Percentiles rank a stretch among this genome's conserved stretches.
Conservation (phyloP, 2,888 invertebrate genomes). For the Encarsia formosa region DNA sequence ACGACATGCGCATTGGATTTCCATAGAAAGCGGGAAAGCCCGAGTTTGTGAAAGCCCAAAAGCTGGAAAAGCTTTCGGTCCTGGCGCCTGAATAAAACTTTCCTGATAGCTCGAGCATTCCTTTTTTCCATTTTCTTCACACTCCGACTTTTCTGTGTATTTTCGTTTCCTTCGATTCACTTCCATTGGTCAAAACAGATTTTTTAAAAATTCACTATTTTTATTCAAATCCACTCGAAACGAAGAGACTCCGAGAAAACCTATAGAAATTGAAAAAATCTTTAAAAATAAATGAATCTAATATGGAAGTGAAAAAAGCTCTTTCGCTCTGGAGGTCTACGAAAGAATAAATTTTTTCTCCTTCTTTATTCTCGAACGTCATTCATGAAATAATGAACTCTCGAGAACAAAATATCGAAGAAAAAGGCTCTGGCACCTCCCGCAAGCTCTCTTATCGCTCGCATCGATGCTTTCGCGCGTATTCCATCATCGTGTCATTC, state of each 20-base stretch:
- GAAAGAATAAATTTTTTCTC: conserved; percentile 4
- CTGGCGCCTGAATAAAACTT: conserved; percentile 42
- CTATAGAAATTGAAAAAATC: too few species aligned
- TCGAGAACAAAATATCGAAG: conserved; percentile 24
- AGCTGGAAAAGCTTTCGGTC: conserved; percentile 42
- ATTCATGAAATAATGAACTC: conserved; percentile 16
- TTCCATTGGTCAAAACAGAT: too few species aligned
- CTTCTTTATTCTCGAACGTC: not conserved
- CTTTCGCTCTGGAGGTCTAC: too few species aligned
- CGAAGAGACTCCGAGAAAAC: too few species aligned
- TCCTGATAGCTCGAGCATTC: conserved; percentile 36
- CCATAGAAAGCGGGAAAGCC: conserved; percentile 33
- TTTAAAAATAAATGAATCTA: too few species aligned
- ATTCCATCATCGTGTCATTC: conserved; percentile 23
- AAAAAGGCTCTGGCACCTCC: not conserved
- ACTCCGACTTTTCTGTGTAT: not conserved
- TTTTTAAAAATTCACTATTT: too few species aligned
- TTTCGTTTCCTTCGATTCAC: too few species aligned
- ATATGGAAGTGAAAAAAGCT: too few species aligned
- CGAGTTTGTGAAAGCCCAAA: conserved; percentile 38
- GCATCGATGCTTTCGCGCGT: conserved; percentile 21
- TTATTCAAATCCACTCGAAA: not conserved
- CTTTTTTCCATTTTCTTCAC: conserved; percentile 28
- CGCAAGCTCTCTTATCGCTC: conserved; percentile 17
- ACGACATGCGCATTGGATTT: conserved; percentile 32